A percentile compares a stretch with the other conserved stretches of the same genome.
Evolutionary conservation across 1,140 invertebrate genomes (phyloP).

Genomic region (Drosophila sulfurigaster): DNA sequence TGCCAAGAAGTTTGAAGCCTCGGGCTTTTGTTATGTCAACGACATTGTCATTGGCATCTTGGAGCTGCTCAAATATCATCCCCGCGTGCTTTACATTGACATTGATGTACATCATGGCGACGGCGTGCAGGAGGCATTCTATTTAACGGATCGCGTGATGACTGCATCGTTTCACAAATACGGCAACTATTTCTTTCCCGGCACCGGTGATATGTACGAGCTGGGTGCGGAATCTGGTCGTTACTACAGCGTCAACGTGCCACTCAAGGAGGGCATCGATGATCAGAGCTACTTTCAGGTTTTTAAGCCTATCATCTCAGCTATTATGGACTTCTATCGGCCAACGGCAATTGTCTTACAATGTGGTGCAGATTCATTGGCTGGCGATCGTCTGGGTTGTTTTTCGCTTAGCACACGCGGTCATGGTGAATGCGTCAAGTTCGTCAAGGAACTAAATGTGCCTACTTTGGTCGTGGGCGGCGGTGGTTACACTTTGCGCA

Average conservation of each 20-base stretch:
- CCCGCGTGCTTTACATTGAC: conserved; percentile 98
- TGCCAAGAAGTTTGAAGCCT: conserved; percentile 99
- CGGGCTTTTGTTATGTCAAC: conserved; percentile 89
- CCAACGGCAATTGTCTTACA: conserved; percentile 99
- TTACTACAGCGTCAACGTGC: conserved; percentile 99
- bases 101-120: conserved; percentile 99
- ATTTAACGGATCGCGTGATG: conserved; percentile 99
- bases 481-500: conserved; percentile 94
- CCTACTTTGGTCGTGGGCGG: conserved; percentile 97
- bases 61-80: conserved; percentile 97
- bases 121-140: conserved; percentile 99
- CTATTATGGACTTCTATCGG: conserved; percentile 98
- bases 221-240: conserved; percentile 96
- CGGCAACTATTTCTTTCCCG: conserved; percentile 99
- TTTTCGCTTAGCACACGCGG: conserved; percentile 88
- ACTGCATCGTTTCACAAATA: conserved; percentile 99
- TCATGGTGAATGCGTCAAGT: conserved; percentile 98
- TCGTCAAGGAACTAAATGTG: conserved; percentile 97
- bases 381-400: conserved; percentile 93
- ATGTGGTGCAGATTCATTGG: conserved; percentile 99
- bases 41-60: conserved; percentile 99
- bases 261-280: conserved; percentile 98
- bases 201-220: conserved; percentile 99
- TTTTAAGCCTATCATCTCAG: conserved; percentile 97
- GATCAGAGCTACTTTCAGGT: conserved; percentile 96